Evolutionary conservation across 2,888 invertebrate genomes (phyloP).

Genomic region (Trypoxylon attenuatum): DNA sequence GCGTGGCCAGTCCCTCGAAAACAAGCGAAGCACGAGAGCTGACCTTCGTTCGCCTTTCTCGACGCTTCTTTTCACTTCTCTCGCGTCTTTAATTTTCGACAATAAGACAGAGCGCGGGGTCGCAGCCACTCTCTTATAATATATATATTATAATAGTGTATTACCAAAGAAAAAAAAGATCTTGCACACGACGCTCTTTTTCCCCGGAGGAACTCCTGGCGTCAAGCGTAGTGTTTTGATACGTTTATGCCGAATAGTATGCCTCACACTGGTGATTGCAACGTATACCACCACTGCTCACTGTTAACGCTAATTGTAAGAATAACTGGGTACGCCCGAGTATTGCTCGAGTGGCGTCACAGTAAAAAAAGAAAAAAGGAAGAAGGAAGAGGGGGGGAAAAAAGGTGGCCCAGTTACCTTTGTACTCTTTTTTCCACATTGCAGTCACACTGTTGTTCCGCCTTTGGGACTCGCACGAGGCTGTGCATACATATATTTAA

Average conservation of each 20-base stretch:
- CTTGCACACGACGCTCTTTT: slow-evolving; percentile 17
- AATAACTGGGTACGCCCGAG: neutral
- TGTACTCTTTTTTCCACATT: neutral
- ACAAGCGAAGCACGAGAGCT: neutral
- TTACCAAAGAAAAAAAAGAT: slow-evolving; percentile 40
- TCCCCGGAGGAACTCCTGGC: neutral
- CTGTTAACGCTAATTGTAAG: neutral
- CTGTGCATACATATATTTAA: neutral
- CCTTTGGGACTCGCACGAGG: neutral
- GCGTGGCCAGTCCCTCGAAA: slow-evolving; percentile 3
- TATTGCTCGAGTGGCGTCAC: neutral
- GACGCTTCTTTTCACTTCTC: neutral
- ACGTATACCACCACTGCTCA: neutral
- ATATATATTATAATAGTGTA: no score
- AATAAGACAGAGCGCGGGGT: slow-evolving; percentile 22
- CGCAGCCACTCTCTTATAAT: slow-evolving; percentile 1
- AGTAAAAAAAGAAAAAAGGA: no score
- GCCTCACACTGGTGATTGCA: neutral
- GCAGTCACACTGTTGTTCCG: neutral
- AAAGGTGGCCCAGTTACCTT: no score
- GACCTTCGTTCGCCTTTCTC: slow-evolving; percentile 2
- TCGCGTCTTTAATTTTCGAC: slow-evolving; percentile 40
- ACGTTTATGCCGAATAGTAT: slow-evolving; percentile 36
- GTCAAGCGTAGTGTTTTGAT: slow-evolving; percentile 37
- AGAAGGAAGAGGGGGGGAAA: no score